phyloP scores from a whole-genome alignment of 2,888 invertebrate species.

The Melolontha melolontha region DNA sequence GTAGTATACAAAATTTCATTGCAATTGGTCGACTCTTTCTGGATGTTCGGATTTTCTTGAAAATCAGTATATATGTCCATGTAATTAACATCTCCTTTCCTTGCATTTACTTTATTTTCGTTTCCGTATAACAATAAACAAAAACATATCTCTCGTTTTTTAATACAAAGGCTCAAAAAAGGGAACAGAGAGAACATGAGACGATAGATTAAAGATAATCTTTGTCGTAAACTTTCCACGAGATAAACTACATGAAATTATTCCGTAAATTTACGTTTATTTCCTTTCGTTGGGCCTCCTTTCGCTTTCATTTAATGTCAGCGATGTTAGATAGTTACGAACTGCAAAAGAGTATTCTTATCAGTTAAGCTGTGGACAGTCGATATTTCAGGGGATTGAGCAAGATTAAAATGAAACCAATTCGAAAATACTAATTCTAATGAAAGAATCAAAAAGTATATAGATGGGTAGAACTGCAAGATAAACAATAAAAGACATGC shows the following conservation, averaged over 20 bases:
- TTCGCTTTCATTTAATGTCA: constrained; percentile 14
- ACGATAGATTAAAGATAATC: constrained; percentile 17
- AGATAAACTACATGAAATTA: constrained; percentile 16
- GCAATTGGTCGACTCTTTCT: too few relatives aligned
- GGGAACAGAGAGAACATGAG: not conserved
- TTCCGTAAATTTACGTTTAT: constrained; percentile 18
- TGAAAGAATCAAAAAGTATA: too few relatives aligned
- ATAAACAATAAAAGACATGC: too few relatives aligned
- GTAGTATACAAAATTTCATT: too few relatives aligned
- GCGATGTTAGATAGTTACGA: constrained; percentile 27
- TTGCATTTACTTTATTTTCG: too few relatives aligned
- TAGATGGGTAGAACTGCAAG: too few relatives aligned
- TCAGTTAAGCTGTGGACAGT: constrained; percentile 39
- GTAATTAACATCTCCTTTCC: too few relatives aligned
- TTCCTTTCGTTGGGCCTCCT: not conserved
- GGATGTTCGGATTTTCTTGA: too few relatives aligned
- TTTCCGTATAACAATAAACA: too few relatives aligned
- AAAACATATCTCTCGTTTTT: too few relatives aligned
- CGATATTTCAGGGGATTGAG: constrained; percentile 36
- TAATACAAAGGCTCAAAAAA: too few relatives aligned
- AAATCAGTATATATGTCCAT: too few relatives aligned
- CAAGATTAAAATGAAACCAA: constrained; percentile 16
- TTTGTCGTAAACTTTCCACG: constrained; percentile 10
- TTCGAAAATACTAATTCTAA: constrained; percentile 1
- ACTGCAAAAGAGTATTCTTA: constrained; percentile 32